Evolutionary conservation across 2,113 vertebrate species (phyloP).

Genomic region (Megaceryle maxima): DNA sequence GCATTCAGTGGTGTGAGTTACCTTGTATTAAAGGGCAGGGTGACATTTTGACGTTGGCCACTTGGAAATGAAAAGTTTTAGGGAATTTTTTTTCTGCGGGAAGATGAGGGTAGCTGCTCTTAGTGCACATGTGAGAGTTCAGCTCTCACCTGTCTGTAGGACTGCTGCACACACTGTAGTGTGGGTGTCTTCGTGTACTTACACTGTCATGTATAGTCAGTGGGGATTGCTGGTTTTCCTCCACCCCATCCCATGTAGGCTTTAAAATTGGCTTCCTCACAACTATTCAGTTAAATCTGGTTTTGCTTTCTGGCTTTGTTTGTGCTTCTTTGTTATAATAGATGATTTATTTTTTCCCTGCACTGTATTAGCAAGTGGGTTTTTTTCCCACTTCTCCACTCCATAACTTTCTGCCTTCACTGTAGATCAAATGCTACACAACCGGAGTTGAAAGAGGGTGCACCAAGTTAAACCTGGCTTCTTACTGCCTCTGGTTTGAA

Average conservation of each 20-base stretch:
- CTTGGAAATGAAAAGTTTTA: background rate
- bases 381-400: background rate
- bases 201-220: fast-evolving
- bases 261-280: background rate
- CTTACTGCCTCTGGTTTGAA: background rate
- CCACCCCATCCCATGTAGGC: too few relatives aligned
- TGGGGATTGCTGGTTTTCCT: background rate
- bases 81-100: background rate
- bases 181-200: background rate
- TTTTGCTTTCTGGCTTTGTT: background rate
- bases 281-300: background rate
- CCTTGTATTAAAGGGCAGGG: fast-evolving
- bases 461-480: background rate
- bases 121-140: background rate
- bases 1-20: background rate
- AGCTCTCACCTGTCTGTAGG: background rate
- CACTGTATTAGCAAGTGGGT: background rate
- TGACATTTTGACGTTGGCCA: background rate
- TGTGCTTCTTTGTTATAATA: background rate
- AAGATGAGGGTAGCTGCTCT: background rate
- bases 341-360: background rate
- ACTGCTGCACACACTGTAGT: fast-evolving
- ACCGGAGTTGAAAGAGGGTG: background rate
- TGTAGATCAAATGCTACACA: fast-evolving
- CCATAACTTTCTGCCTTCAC: fast-evolving